These are phyloP conservation scores for Karalla daura DNA, from an alignment of 2,797 vertebrate genomes.

Conservation along the genomic window DNA sequence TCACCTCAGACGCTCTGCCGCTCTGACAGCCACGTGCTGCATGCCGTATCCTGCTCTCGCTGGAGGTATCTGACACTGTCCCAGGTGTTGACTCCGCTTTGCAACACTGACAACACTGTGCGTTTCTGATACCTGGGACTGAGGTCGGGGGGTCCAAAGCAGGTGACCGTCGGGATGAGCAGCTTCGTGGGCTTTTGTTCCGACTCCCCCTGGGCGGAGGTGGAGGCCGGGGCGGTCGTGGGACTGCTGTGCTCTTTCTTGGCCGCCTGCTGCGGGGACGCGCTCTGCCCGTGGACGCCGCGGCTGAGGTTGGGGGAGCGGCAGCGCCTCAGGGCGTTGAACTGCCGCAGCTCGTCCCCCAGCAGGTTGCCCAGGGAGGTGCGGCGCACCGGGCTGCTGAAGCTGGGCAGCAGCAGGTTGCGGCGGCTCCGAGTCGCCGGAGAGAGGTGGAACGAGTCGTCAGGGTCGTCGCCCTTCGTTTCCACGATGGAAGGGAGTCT, in stretches of 20 bases:
- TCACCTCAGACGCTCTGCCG: background rate
- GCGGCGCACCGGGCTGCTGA: slow-evolving; percentile 87
- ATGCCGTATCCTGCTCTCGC: no score
- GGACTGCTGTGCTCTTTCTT: slow-evolving; percentile 67
- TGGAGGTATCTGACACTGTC: background rate
- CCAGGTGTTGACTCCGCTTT: background rate
- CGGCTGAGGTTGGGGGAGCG: slow-evolving; percentile 84
- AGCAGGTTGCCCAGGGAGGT: slow-evolving; percentile 92
- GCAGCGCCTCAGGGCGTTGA: slow-evolving; percentile 87
- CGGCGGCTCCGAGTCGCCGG: slow-evolving; percentile 78
- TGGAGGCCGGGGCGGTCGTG: background rate
- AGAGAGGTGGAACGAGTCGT: slow-evolving; percentile 85
- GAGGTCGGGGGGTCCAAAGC: slow-evolving; percentile 88
- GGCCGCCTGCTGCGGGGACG: slow-evolving; percentile 77
- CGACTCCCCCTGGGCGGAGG: slow-evolving; percentile 31
- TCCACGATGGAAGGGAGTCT: slow-evolving; percentile 87
- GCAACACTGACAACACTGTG: no score
- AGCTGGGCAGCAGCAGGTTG: slow-evolving; percentile 88
- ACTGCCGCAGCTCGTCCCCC: slow-evolving; percentile 91
- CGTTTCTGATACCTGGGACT: slow-evolving; percentile 90
- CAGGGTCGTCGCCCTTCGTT: slow-evolving; percentile 75
- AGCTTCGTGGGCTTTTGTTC: slow-evolving; percentile 87
- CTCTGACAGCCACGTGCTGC: background rate
- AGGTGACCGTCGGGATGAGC: slow-evolving; percentile 88
- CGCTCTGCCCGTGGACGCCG: slow-evolving; percentile 75